phyloP scores from a whole-genome alignment of 2,113 vertebrate genomes.

The Xiphophorus couchianus region DNA sequence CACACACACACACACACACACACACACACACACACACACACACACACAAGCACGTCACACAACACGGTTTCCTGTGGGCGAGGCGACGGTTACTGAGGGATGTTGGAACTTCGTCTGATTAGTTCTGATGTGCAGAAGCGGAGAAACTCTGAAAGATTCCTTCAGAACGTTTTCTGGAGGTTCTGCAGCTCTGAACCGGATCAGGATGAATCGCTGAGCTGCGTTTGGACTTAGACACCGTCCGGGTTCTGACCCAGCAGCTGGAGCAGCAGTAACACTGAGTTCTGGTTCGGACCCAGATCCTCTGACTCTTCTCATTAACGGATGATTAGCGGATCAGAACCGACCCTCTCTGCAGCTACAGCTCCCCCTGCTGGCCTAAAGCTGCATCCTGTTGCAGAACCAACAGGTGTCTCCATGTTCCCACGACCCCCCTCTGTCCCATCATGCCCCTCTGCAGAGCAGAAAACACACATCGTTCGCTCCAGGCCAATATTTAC shows the following conservation, averaged over 20 bases:
- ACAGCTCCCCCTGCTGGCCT: conserved; percentile 27
- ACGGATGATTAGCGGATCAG: not conserved
- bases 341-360: not conserved
- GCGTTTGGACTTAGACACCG: too few relatives aligned
- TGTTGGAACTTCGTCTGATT: not conserved
- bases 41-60: conserved; percentile 7
- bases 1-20: conserved; percentile 16
- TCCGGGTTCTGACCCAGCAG: too few relatives aligned
- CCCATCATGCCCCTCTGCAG: conserved; percentile 20
- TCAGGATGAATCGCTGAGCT: not conserved
- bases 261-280: too few relatives aligned
- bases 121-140: not conserved
- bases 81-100: not conserved
- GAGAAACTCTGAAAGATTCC: too few relatives aligned
- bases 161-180: too few relatives aligned
- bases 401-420: conserved; percentile 15
- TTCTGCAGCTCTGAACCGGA: not conserved
- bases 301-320: too few relatives aligned
- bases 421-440: not conserved
- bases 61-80: not conserved
- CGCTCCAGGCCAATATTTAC: conserved; percentile 66
- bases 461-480: conserved; percentile 35
- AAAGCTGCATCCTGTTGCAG: conserved; percentile 13
- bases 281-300: too few relatives aligned
- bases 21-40: conserved; percentile 26